Percentiles rank a stretch among this genome's conserved stretches.
These are phyloP conservation scores for Synanthedon formicaeformis DNA, from an alignment of 2,888 invertebrate species.

Conservation along the genomic window DNA sequence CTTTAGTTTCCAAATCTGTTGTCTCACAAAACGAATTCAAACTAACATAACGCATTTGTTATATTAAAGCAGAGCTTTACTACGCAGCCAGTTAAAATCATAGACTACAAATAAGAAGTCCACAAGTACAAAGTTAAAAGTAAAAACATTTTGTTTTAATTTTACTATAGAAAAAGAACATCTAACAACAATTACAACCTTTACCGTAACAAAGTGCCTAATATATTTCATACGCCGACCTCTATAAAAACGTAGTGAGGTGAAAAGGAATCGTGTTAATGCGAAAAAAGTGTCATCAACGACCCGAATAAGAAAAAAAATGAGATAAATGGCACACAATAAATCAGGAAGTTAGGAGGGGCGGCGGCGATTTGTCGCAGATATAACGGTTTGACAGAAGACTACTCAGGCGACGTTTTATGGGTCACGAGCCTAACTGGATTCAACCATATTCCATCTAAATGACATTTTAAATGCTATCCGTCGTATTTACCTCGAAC, in stretches of 20 bases:
- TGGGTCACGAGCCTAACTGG: slow-evolving; percentile 20
- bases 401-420: slow-evolving; percentile 19
- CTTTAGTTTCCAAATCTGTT: too few relatives aligned
- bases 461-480: neutral
- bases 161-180: too few relatives aligned
- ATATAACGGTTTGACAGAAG: slow-evolving; percentile 38
- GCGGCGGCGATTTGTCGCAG: slow-evolving; percentile 37
- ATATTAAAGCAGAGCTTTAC: too few relatives aligned
- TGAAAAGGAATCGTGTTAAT: slow-evolving; percentile 5
- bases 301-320: slow-evolving; percentile 25
- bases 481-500: neutral
- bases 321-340: slow-evolving; percentile 45
- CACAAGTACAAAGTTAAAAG: too few relatives aligned
- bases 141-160: too few relatives aligned
- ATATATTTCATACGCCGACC: neutral
- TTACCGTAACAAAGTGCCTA: too few relatives aligned
- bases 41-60: too few relatives aligned
- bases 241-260: neutral
- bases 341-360: slow-evolving; percentile 47
- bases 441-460: neutral
- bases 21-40: too few relatives aligned
- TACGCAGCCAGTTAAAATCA: too few relatives aligned
- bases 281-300: slow-evolving; percentile 15
- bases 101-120: too few relatives aligned
- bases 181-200: too few relatives aligned